phyloP scores from a whole-genome alignment of 53 echinoderm and acorn worm species.

The Astropecten irregularis region DNA sequence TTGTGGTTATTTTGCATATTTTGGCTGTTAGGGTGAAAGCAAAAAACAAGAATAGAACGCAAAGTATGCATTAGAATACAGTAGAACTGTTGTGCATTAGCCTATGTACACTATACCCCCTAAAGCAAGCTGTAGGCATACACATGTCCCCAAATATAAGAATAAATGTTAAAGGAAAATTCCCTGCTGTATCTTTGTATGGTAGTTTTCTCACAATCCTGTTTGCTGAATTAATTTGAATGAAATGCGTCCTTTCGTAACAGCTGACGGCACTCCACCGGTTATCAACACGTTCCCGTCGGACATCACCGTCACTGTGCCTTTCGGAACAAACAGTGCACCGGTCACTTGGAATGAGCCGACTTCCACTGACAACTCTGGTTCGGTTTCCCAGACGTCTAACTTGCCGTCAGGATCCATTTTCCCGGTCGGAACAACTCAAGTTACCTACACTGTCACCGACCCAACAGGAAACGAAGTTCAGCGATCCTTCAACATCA shows the following conservation, averaged over 20 bases:
- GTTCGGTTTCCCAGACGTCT: not conserved
- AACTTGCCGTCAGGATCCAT: not conserved
- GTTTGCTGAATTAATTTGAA: too few relatives aligned
- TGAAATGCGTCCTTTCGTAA: not conserved
- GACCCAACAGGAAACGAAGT: conserved; percentile 67
- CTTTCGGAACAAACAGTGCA: conserved; percentile 44
- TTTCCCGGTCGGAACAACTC: conserved; percentile 59
- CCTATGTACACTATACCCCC: too few relatives aligned
- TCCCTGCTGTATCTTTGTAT: too few relatives aligned
- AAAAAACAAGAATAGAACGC: too few relatives aligned
- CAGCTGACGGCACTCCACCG: conserved; percentile 10
- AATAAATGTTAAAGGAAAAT: too few relatives aligned
- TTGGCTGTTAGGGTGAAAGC: too few relatives aligned
- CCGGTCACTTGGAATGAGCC: conserved; percentile 67
- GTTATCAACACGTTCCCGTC: conserved; percentile 37
- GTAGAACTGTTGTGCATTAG: too few relatives aligned
- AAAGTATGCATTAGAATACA: too few relatives aligned
- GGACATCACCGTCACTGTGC: conserved; percentile 51
- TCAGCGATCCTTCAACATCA: conserved; percentile 41
- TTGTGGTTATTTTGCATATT: too few relatives aligned
- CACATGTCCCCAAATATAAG: too few relatives aligned
- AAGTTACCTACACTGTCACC: conserved; percentile 64
- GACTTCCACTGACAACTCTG: conserved; percentile 66
- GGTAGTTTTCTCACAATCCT: too few relatives aligned
- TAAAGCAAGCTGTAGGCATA: too few relatives aligned